Evolutionary conservation across 1,140 invertebrate genomes (phyloP), one percentile per base, ranked within the genome.

Genomic region (Lepidurus packardi): DNA sequence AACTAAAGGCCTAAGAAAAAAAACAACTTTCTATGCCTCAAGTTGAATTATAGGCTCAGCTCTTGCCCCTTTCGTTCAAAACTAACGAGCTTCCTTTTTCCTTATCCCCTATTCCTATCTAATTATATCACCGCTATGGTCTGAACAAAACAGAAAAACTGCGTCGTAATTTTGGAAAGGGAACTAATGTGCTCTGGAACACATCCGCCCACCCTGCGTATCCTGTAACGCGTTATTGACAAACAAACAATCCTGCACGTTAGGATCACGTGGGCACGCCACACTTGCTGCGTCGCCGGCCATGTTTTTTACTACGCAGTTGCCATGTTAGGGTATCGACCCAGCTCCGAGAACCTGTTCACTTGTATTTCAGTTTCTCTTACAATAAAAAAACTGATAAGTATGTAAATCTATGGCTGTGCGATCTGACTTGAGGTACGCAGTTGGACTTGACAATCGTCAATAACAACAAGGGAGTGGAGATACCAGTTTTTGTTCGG

Each of bases 381-480:
- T 65, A 65, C 7, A 65, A 65, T 7, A 65, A 65, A 7, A 65
- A n/a, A 21, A 8, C 53, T 65, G 34, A 34, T 34, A n/a, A 21
- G 21, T 65, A 65, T 11, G 13, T 9, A 21, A 21, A 65, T 13
- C 16, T 65, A 0, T 21, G 53, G 53, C 21, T n/a, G 47, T n/a
- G 47, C 47, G 47, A 13, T 65, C 8, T 65, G 16, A 34, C 53
- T 7, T 16, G 16, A 21, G 53, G 21, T 16, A 16, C 53, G 53
- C 53, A 65, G 53, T 21, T 65, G 53, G 6, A 21, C n/a, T 65
- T 65, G 53, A 21, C 53, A 65, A n/a, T 7, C 53, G 8, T 11
- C 53, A 65, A 65, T 9, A 65, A 65, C 53, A 65, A 65, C 53
- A 65, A n/a, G 53, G 53, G 53, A 65, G 53, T 11, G 53, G 53